These are phyloP conservation scores for Nannospalax galili DNA, from an alignment of 2,113 vertebrate species.

Conservation along the genomic window DNA sequence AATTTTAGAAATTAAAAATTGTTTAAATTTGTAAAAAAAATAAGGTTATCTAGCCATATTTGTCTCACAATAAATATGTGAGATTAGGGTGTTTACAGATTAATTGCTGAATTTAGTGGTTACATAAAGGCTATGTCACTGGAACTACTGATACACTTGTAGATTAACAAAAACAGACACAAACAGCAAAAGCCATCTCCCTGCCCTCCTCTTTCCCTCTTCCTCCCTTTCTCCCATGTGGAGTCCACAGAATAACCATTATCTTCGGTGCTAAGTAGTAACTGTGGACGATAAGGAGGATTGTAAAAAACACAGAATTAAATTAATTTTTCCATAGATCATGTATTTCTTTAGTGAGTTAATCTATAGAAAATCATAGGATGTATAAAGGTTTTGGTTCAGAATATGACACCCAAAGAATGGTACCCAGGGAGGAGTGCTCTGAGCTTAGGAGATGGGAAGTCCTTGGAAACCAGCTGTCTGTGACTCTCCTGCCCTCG, in stretches of 20 bases:
- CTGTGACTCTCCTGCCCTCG: not conserved
- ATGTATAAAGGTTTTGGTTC: not conserved
- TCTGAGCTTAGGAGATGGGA: too few relatives aligned
- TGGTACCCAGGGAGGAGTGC: too few relatives aligned
- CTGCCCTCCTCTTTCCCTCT: not conserved
- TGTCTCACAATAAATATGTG: not conserved
- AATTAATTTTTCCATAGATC: constrained; percentile 30
- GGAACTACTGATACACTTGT: not conserved
- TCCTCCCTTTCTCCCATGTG: not conserved
- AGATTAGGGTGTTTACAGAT: constrained; percentile 22
- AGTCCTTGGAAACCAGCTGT: too few relatives aligned
- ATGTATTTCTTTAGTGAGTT: not conserved
- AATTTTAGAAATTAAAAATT: not conserved
- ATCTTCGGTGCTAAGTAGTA: not conserved
- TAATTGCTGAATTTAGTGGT: constrained; percentile 24
- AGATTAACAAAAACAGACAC: not conserved
- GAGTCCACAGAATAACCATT: not conserved
- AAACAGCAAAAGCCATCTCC: not conserved
- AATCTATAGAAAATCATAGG: constrained; percentile 23
- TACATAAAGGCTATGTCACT: not conserved
- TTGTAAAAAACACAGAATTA: constrained; percentile 21
- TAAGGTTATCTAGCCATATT: constrained; percentile 8
- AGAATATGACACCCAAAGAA: not conserved
- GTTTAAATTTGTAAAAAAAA: constrained; percentile 36
- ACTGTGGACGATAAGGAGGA: not conserved